These are phyloP conservation scores for Sebastes wilsoni DNA, from an alignment of 2,797 vertebrate species.

Conservation along the genomic window DNA sequence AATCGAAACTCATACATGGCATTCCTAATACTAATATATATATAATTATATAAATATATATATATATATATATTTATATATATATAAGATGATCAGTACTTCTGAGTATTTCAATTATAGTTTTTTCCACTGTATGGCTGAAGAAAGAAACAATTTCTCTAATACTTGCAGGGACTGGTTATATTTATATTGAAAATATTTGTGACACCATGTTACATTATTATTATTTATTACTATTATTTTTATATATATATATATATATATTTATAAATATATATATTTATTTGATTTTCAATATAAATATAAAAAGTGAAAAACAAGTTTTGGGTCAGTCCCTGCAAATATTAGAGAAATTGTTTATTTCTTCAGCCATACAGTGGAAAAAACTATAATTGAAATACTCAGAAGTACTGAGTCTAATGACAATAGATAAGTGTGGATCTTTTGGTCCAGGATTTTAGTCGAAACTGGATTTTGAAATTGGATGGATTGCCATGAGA, in stretches of 20 bases:
- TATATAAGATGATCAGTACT: background rate
- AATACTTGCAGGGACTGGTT: background rate
- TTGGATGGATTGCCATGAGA: background rate
- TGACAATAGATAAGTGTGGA: background rate
- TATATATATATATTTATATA: too few relatives aligned
- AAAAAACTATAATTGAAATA: background rate
- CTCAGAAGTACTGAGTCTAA: background rate
- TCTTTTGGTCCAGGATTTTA: background rate
- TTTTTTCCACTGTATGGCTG: background rate
- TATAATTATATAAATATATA: background rate
- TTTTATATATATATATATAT: too few relatives aligned
- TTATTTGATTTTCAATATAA: background rate
- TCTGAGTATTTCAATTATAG: background rate
- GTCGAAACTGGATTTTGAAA: background rate
- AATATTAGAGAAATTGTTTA: background rate
- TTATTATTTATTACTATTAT: too few relatives aligned
- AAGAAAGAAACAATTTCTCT: background rate
- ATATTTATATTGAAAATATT: background rate
- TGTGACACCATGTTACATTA: too few relatives aligned
- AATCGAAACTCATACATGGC: too few relatives aligned
- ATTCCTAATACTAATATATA: background rate
- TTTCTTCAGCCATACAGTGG: background rate
- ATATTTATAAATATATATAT: too few relatives aligned
- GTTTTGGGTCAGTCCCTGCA: background rate
- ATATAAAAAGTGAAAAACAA: background rate